Evolutionary conservation across 2,888 invertebrate genomes (phyloP).

Genomic region (Eurois occulta): DNA sequence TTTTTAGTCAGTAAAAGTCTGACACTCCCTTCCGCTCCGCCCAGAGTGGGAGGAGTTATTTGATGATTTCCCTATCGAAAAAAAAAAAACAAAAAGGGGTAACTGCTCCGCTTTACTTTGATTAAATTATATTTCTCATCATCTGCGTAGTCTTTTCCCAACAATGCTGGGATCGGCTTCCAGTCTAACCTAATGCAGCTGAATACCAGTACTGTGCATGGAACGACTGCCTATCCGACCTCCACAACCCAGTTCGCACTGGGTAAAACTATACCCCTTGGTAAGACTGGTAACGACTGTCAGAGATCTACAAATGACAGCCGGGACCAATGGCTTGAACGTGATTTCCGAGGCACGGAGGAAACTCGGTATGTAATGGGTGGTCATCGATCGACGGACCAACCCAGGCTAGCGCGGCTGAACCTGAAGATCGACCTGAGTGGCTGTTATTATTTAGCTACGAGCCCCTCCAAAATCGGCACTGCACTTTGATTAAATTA

Average conservation of each 20-base stretch:
- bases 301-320: background rate
- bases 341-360: background rate
- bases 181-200: background rate
- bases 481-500: background rate
- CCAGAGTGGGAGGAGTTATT: no score
- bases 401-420: background rate
- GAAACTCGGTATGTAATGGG: background rate
- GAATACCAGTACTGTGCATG: background rate
- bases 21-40: no score
- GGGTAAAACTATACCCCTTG: background rate
- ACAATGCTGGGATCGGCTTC: background rate
- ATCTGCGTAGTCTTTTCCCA: background rate
- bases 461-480: background rate
- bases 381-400: background rate
- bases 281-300: background rate
- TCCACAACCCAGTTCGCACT: background rate
- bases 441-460: background rate
- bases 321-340: background rate
- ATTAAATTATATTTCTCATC: background rate
- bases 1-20: no score
- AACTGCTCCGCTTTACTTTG: background rate
- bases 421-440: background rate
- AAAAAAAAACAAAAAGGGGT: no score
- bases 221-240: background rate
- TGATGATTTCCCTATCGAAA: no score